phyloP scores from a whole-genome alignment of 2,888 invertebrate genomes.

The Rugalucina vietnamica region DNA sequence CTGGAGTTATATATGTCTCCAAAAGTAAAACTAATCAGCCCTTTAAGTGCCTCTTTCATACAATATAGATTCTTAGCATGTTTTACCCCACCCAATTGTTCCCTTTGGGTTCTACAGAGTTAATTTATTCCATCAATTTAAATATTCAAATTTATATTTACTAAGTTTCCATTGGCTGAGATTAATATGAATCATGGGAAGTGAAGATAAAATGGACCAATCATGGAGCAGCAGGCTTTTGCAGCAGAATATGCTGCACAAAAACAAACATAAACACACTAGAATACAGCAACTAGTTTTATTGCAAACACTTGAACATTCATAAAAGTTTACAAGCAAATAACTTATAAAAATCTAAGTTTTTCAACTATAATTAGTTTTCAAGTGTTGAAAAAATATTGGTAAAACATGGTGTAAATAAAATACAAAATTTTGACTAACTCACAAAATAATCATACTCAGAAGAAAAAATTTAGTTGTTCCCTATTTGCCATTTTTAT shows the following conservation, averaged over 20 bases:
- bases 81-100: too few species aligned
- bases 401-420: neutral
- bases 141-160: too few species aligned
- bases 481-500: too few species aligned
- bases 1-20: too few species aligned
- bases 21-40: too few species aligned
- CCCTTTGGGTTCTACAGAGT: too few species aligned
- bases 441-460: neutral
- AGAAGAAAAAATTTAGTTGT: too few species aligned
- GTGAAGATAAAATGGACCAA: conserved; percentile 36
- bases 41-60: too few species aligned
- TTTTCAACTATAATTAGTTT: neutral
- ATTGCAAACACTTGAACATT: conserved; percentile 57
- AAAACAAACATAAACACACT: conserved; percentile 60
- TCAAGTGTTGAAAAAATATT: neutral
- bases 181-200: conserved; percentile 40
- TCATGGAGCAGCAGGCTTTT: conserved; percentile 66
- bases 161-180: too few species aligned
- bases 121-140: too few species aligned
- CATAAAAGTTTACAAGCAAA: neutral
- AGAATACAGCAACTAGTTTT: conserved; percentile 61
- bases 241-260: conserved; percentile 57
- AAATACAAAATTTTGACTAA: neutral
- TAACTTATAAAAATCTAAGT: neutral
- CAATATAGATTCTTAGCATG: too few species aligned